Evolutionary conservation across 2,113 vertebrate species (phyloP).

Genomic region (Cacatua alba): DNA sequence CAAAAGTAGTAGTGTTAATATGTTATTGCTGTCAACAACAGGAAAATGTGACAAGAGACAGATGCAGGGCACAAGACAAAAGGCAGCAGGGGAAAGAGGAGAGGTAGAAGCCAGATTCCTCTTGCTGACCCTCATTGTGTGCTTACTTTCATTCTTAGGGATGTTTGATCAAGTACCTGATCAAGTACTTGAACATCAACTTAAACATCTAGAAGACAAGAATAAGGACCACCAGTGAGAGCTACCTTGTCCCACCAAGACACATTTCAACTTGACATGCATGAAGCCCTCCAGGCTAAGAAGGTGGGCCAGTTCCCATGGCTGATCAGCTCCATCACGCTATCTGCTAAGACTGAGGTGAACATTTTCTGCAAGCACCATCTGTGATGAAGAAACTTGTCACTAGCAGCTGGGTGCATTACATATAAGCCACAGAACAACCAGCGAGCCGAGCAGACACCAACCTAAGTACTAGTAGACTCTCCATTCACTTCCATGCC

Average conservation of each 20-base stretch:
- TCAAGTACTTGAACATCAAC: neutral
- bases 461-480: neutral
- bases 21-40: neutral
- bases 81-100: neutral
- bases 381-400: neutral
- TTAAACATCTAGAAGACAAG: neutral
- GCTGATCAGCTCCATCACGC: neutral
- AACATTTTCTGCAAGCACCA: neutral
- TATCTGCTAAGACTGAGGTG: neutral
- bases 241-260: neutral
- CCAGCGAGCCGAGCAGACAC: neutral
- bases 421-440: neutral
- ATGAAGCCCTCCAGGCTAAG: neutral
- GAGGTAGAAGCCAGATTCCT: neutral
- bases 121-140: neutral
- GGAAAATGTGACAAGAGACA: neutral
- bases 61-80: neutral
- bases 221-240: neutral
- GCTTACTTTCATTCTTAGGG: neutral
- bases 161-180: neutral
- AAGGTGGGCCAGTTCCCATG: neutral
- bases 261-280: neutral
- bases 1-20: neutral
- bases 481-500: neutral
- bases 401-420: neutral